These are phyloP conservation scores for Frieseomelitta varia DNA, from an alignment of 1,140 invertebrate species.

Conservation along the genomic window DNA sequence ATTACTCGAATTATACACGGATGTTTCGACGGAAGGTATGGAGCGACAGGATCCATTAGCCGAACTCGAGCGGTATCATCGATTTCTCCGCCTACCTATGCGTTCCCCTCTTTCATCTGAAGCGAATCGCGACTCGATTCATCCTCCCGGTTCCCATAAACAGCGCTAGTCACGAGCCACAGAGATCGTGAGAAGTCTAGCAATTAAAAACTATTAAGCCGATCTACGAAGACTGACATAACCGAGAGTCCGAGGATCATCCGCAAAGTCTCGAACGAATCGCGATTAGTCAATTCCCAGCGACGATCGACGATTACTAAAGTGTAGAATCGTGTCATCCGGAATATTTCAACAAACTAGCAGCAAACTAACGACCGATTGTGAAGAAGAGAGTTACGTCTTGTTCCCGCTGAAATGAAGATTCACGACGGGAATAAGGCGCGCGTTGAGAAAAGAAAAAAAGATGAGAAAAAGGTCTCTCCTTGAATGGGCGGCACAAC, in stretches of 20 bases:
- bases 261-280: neutral
- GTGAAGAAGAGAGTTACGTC: neutral
- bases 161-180: neutral
- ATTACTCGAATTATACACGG: slow-evolving; percentile 69
- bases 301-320: neutral
- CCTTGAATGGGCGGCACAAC: slow-evolving; percentile 37
- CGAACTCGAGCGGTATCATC: slow-evolving; percentile 43
- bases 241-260: neutral
- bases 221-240: neutral
- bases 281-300: neutral
- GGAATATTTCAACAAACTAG: neutral
- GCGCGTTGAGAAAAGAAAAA: neutral
- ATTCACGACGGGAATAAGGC: neutral
- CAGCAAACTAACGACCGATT: no score
- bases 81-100: slow-evolving; percentile 50
- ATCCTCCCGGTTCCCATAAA: slow-evolving; percentile 17
- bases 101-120: slow-evolving; percentile 13
- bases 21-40: slow-evolving; percentile 36
- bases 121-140: slow-evolving; percentile 51
- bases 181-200: neutral
- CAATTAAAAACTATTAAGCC: neutral
- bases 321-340: neutral
- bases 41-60: slow-evolving; percentile 54
- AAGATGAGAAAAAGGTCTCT: neutral
- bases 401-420: neutral